Percentiles rank a stretch among this genome's conserved stretches.
Conservation (phyloP, 2,888 invertebrate species). For the Cheilosia scutellata region DNA sequence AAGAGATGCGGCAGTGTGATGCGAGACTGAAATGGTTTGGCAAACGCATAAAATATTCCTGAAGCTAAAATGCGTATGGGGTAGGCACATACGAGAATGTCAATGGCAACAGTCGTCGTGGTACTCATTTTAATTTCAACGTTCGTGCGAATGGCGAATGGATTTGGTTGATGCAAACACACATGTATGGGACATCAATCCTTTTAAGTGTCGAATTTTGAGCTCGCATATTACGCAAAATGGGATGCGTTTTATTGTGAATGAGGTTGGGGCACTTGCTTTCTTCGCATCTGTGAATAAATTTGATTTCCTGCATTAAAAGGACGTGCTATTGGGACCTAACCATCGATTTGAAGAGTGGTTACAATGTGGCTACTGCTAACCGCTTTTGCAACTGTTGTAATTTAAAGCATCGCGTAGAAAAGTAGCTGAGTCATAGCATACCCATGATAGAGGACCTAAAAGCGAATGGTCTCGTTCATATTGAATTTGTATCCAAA, state of each 20-base stretch:
- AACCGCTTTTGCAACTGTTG: background rate
- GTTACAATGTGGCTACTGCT: background rate
- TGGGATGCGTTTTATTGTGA: slow-evolving; percentile 32
- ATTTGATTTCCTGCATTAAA: too few species aligned
- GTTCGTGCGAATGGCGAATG: slow-evolving; percentile 33
- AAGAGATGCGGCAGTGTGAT: background rate
- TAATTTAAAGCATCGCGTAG: too few species aligned
- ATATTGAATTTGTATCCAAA: too few species aligned
- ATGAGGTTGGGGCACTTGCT: background rate
- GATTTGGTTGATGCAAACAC: slow-evolving; percentile 45
- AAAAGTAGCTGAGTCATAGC: too few species aligned
- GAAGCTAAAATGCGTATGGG: background rate
- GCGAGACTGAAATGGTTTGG: slow-evolving; percentile 45
- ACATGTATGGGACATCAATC: slow-evolving; percentile 63
- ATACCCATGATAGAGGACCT: too few species aligned
- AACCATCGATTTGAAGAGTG: too few species aligned
- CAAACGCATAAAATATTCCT: slow-evolving; percentile 54
- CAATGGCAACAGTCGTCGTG: slow-evolving; percentile 50
- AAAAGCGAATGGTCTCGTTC: too few species aligned
- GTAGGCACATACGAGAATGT: too few species aligned
- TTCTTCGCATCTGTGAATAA: too few species aligned
- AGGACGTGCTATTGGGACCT: too few species aligned
- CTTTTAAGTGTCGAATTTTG: slow-evolving; percentile 66
- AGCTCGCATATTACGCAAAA: slow-evolving; percentile 19
- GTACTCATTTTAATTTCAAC: slow-evolving; percentile 51